Conservation (phyloP, 2,797 vertebrate genomes). For the Pelochelys cantorii region DNA sequence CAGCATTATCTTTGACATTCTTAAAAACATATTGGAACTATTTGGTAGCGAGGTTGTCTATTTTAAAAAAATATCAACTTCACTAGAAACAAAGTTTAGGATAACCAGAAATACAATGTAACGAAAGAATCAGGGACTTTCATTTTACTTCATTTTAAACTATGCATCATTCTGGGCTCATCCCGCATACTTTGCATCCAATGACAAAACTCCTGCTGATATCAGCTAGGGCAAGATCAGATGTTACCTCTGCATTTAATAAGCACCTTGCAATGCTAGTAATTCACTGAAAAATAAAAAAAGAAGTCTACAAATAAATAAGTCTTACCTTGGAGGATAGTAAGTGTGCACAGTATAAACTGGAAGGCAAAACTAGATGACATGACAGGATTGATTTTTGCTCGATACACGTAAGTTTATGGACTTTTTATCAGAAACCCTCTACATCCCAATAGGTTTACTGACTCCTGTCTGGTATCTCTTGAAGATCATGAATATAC, state of each 20-base stretch:
- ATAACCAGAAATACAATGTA: background rate
- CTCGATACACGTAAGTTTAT: background rate
- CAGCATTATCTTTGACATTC: background rate
- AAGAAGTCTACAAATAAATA: background rate
- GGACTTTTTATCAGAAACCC: background rate
- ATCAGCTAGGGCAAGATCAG: background rate
- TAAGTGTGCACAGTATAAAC: background rate
- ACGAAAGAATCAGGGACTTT: background rate
- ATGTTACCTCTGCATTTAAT: background rate
- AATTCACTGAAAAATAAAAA: background rate
- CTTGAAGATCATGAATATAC: background rate
- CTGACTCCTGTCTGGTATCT: background rate
- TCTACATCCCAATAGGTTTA: background rate
- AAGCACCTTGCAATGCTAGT: background rate
- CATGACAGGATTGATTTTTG: background rate
- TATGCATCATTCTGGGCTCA: background rate
- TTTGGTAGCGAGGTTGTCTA: background rate
- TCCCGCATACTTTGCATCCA: background rate
- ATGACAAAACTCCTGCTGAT: background rate
- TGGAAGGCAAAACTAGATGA: background rate
- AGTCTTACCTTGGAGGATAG: background rate
- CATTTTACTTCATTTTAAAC: background rate
- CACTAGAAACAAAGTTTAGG: background rate
- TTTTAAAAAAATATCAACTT: background rate
- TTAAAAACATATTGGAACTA: background rate